Base-by-base conservation (phyloP, 2,888 invertebrate genomes). In the Sphaerophoria rueppellii region DNA sequence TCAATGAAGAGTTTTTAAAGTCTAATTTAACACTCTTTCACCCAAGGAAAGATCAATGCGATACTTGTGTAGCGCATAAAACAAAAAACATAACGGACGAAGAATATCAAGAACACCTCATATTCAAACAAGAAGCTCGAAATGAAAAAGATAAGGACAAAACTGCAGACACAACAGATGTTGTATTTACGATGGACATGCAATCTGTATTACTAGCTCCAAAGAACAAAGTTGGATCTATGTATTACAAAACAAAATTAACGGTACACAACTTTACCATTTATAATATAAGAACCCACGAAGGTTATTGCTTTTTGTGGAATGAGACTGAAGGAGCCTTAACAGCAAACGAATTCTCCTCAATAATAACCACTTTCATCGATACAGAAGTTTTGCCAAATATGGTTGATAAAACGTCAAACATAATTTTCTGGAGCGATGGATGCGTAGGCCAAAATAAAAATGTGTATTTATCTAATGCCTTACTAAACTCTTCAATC, bases 181-280 rank as follows among this genome's bases (percentile, higher is more conserved):
- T 55, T 12, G 46, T 61, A 7, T 58, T 58, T 16, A 37, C 58
- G n/a, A 58, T 58, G 58, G 58, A 58, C 40, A 35, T 58, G 37
- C 61, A 61, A 61, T 61, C 61, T 40, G 61, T 61, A 24, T 4
- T 61, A 16, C 24, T 61, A 43, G 43, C 43, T 37, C 46, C 61
- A 32, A 61, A 37, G 58, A 37, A 35, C 35, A 58, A 61, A 43
- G 43, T 61, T 46, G 35, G 14, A 16, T 5, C 40, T 35, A 58
- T 58, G 58, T 58, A 57, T n/a, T 57, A 58, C 16, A 58, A 58
- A 58, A 58, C 58, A 6, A 58, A 58, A 40, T 40, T 58, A 4
- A 40, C 40, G 4, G 58, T 58, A 9, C 61, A 61, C 46, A 61
- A 61, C 12, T 61, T 61, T 32, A 61, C 61, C 2, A 14, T 43